A percentile compares a stretch with the other conserved stretches of the same genome.
Evolutionary conservation across 2,888 invertebrate species (phyloP).

Genomic region (Drosophila fulvimacula): DNA sequence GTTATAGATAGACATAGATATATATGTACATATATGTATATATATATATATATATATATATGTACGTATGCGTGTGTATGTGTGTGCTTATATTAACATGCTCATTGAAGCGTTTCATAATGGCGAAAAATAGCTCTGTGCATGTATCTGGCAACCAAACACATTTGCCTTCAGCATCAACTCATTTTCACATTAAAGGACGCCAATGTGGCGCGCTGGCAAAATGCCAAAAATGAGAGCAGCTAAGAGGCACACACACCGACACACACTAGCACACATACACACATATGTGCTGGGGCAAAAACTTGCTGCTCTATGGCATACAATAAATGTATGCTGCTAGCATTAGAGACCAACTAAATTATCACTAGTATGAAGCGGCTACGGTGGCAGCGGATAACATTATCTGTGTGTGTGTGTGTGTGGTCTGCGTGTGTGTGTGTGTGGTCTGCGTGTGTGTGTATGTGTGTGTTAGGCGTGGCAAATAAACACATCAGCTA

Average conservation of each 20-base stretch:
- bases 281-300: constrained; percentile 24
- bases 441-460: constrained; percentile 15
- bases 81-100: constrained; percentile 37
- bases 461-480: constrained; percentile 58
- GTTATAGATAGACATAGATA: constrained; percentile 22
- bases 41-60: constrained; percentile 6
- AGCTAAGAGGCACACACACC: constrained; percentile 20
- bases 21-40: constrained; percentile 28
- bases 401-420: constrained; percentile 8
- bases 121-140: constrained; percentile 43
- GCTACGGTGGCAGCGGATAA: constrained; percentile 33
- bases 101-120: constrained; percentile 77
- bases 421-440: constrained; percentile 27
- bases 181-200: constrained; percentile 79
- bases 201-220: constrained; percentile 78
- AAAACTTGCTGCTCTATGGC: constrained; percentile 5
- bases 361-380: constrained; percentile 76
- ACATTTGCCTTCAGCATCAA: constrained; percentile 66
- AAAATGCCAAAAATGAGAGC: constrained; percentile 70
- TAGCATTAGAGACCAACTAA: constrained; percentile 76
- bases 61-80: constrained; percentile 6
- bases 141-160: constrained; percentile 48
- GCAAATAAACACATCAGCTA: constrained; percentile 79
- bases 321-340: constrained; percentile 59
- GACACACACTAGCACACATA: constrained; percentile 5